These are phyloP conservation scores for Aplysina aerophoba DNA, from an alignment of 37 sponge, comb jelly and placozoan genomes.

Conservation along the genomic window DNA sequence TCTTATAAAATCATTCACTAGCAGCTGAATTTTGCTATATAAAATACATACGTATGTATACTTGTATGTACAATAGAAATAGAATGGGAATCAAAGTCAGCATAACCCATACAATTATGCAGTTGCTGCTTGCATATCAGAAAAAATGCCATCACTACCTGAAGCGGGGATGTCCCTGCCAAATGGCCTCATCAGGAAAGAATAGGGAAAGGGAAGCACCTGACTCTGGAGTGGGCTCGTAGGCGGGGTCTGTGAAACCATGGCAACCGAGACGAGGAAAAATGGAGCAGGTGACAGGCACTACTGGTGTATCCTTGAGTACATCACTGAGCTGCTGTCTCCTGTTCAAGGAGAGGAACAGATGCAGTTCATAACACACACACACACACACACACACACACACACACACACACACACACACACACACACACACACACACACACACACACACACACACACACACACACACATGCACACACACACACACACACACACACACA, in stretches of 20 bases:
- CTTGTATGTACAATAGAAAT: no score
- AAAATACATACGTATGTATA: no score
- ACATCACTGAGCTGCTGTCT: conserved; percentile 54
- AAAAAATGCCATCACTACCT: conserved; percentile 41
- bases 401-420: no score
- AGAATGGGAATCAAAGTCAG: background rate
- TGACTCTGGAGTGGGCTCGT: conserved; percentile 50
- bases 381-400: no score
- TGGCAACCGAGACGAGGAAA: conserved; percentile 89
- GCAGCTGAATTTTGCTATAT: no score
- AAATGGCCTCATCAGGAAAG: conserved; percentile 91
- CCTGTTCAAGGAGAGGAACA: conserved; percentile 21
- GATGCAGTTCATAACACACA: background rate
- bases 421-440: no score
- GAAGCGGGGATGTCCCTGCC: conserved; percentile 82
- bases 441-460: no score
- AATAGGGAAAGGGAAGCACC: conserved; percentile 81
- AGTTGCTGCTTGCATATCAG: no score
- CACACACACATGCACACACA: no score
- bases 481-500: conserved; percentile 27
- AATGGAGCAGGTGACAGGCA: conserved; percentile 67
- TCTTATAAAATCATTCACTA: background rate
- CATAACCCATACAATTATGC: no score
- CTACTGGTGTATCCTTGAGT: conserved; percentile 47
- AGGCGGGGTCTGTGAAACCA: conserved; percentile 79